Base-by-base conservation (phyloP, 92 coral and sea anemone species). In the Parazoanthus darwini region DNA sequence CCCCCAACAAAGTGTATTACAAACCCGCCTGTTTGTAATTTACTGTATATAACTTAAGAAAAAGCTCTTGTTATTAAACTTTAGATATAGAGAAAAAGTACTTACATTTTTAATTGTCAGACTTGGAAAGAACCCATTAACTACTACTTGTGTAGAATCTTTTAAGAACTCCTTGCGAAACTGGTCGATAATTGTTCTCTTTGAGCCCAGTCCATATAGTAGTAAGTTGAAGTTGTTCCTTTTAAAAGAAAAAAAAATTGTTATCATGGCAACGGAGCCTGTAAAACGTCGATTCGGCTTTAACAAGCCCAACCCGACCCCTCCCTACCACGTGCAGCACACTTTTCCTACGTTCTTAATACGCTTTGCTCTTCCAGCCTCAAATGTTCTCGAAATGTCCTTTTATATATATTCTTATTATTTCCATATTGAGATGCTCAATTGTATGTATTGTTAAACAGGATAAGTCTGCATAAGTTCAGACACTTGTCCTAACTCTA, bases 91-190 rank as follows among this genome's bases (percentile, higher is more conserved):
- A 25, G 63, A 51, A 25, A 50, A 18, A 37, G 1, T 42, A 86
- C 96, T 89, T 91, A 96, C 99, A 90, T 90, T 91, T 93, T 96
- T 96, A 35, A 96, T 91, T 46, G 98, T 95, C 36, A 96, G 93
- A 89, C 99, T 96, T 33, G 99, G 99, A 74, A 96, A 96, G 88
- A 88, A 96, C 7, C 99, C 99, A 91, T 96, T 96, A 39, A 96
- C 96, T 42, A 96, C 98, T 3, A 96, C 88, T 86, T 95, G 98
- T 25, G 93, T 75, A 68, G 77, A 59, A 36, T 89, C 92, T 66
- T 90, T 92, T 48, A 97, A 85, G 93, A 91, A 90, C 59, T 95
- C 89, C 65, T 91, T 87, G 26, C 99, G 94, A 84, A 97, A 97
- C 91, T 95, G 96, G 89, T 97, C 96, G 67, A 97, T 90, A 10